Evolutionary conservation across 1,140 invertebrate species (phyloP).

Genomic region (Holcopasites calliopsidis): DNA sequence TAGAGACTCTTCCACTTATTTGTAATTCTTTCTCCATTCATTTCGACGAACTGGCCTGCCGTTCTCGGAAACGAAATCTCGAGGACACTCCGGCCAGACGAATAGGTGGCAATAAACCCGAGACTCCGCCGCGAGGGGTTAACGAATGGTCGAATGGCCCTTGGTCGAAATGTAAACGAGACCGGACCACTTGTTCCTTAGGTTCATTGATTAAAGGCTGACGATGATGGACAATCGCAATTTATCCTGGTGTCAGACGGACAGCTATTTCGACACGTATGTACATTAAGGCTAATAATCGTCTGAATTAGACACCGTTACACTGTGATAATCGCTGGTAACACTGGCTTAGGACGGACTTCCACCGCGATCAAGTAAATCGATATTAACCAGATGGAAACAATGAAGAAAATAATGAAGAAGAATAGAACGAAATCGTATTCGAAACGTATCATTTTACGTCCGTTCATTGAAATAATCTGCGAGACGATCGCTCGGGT

Average conservation of each 20-base stretch:
- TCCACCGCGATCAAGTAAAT: no score
- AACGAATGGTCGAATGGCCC: neutral
- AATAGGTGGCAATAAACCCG: neutral
- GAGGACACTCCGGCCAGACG: neutral
- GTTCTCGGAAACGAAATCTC: neutral
- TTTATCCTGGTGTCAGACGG: neutral
- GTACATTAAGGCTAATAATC: constrained; percentile 25
- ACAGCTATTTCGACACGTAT: neutral
- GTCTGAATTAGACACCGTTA: neutral
- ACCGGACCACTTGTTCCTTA: neutral
- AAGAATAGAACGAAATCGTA: no score
- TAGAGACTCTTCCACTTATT: no score
- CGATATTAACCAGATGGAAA: no score
- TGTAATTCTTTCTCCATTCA: neutral
- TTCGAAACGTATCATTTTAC: no score
- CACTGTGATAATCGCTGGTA: neutral
- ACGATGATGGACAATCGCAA: neutral
- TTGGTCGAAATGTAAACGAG: neutral
- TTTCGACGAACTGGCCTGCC: neutral
- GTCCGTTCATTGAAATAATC: no score
- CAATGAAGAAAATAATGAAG: neutral
- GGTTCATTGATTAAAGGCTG: neutral
- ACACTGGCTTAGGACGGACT: neutral
- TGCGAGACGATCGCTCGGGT: no score
- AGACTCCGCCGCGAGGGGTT: neutral